These are phyloP conservation scores for Pangasius sanitwongsei DNA, from an alignment of 2,797 vertebrate species.

Conservation along the genomic window DNA sequence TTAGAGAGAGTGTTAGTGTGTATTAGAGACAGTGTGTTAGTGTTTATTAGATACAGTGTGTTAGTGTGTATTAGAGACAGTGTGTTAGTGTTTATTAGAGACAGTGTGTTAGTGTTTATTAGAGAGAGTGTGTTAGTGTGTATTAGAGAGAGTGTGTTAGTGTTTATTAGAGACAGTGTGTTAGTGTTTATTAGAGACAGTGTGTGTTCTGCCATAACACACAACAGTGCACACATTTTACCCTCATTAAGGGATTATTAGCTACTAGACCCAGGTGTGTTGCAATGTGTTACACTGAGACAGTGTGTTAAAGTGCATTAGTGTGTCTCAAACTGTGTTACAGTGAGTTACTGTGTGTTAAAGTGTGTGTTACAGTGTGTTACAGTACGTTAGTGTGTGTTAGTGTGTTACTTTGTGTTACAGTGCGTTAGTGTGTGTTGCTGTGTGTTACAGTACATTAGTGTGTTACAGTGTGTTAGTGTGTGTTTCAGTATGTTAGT, in stretches of 20 bases:
- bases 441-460: background rate
- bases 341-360: background rate
- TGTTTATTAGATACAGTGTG: too few species aligned
- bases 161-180: too few species aligned
- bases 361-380: background rate
- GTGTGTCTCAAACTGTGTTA: background rate
- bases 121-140: background rate
- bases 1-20: too few species aligned
- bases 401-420: background rate
- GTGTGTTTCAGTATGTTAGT: background rate
- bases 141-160: background rate
- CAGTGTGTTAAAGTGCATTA: background rate
- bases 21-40: too few species aligned
- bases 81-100: too few species aligned
- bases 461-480: background rate
- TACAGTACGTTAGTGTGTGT: background rate
- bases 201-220: too few species aligned
- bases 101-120: too few species aligned
- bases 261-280: too few species aligned
- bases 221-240: too few species aligned
- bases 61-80: too few species aligned
- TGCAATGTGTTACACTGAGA: background rate
- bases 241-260: too few species aligned
- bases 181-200: too few species aligned
- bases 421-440: background rate